Percentiles rank a stretch among this genome's conserved stretches.
These are phyloP conservation scores for Poliocrania exsul DNA, from an alignment of 2,797 vertebrate genomes.

Conservation along the genomic window DNA sequence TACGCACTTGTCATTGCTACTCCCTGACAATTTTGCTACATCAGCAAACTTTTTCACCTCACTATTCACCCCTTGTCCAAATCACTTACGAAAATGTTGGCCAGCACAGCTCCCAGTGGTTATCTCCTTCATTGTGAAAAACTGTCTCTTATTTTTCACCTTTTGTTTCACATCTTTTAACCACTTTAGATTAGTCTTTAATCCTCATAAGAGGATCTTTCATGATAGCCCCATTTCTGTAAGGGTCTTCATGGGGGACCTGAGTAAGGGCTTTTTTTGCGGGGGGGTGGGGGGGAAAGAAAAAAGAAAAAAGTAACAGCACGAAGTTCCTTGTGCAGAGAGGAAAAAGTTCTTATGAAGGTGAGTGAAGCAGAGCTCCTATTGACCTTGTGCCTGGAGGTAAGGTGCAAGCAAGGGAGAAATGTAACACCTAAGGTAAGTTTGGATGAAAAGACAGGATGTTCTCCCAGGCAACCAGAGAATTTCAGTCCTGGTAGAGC, in stretches of 20 bases:
- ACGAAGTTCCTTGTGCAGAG: not conserved
- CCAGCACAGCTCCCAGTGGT: not conserved
- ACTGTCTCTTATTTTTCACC: not conserved
- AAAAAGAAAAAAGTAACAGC: not conserved
- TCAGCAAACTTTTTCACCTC: slow-evolving; percentile 23
- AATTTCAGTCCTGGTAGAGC: not conserved
- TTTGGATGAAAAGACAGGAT: not conserved
- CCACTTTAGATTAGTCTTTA: not conserved
- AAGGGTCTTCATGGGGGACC: not conserved
- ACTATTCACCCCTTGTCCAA: not conserved
- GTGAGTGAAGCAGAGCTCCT: not conserved
- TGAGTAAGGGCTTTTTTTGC: not conserved
- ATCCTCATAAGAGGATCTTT: not conserved
- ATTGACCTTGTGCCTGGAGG: not conserved
- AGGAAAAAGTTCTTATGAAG: not conserved
- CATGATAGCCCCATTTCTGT: not conserved
- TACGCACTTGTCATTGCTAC: not conserved
- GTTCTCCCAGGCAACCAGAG: not conserved
- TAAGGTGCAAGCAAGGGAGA: not conserved
- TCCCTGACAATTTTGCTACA: not conserved
- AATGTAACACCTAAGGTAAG: not conserved
- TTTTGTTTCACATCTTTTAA: slow-evolving; percentile 18
- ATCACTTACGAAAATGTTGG: slow-evolving; percentile 14
- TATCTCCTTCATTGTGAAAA: slow-evolving; percentile 10
- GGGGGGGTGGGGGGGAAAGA: too few relatives aligned